Evolutionary conservation across 2,113 vertebrate species (phyloP).

Genomic region (Hucho hucho): DNA sequence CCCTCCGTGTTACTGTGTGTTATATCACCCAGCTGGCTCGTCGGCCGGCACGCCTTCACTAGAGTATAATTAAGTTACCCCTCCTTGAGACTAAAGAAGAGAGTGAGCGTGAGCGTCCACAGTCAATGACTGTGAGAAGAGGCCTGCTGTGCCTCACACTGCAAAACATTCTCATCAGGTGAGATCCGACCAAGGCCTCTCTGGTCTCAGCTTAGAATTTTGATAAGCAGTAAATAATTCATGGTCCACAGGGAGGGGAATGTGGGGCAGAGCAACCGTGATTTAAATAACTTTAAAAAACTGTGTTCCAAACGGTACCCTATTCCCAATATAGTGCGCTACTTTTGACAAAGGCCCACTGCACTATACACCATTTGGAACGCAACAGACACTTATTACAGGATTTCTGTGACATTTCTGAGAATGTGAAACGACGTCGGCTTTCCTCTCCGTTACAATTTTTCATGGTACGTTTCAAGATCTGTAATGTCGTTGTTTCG

Average conservation of each 20-base stretch:
- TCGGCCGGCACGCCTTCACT: background rate
- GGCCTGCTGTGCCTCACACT: slow-evolving; percentile 3
- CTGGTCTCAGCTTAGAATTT: slow-evolving; percentile 36
- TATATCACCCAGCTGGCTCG: background rate
- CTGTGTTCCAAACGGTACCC: background rate
- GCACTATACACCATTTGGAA: no score
- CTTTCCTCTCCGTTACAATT: no score
- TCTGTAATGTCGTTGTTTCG: background rate
- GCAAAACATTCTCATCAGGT: slow-evolving; percentile 11
- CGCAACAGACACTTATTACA: background rate
- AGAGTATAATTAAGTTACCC: background rate
- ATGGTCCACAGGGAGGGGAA: slow-evolving; percentile 17
- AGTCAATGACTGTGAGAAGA: background rate
- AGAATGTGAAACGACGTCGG: no score
- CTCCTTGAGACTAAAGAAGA: slow-evolving; percentile 13
- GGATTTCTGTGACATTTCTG: background rate
- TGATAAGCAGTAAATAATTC: slow-evolving; percentile 62
- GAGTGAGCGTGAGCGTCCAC: background rate
- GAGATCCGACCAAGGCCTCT: slow-evolving; percentile 6
- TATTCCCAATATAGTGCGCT: no score
- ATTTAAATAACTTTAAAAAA: slow-evolving; percentile 6
- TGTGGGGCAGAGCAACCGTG: slow-evolving; percentile 34
- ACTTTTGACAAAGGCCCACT: no score
- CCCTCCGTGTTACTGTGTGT: background rate
- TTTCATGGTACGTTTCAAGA: no score